These are phyloP conservation scores for Torymus aiolomorphi DNA, from an alignment of 2,888 invertebrate genomes.

Conservation along the genomic window DNA sequence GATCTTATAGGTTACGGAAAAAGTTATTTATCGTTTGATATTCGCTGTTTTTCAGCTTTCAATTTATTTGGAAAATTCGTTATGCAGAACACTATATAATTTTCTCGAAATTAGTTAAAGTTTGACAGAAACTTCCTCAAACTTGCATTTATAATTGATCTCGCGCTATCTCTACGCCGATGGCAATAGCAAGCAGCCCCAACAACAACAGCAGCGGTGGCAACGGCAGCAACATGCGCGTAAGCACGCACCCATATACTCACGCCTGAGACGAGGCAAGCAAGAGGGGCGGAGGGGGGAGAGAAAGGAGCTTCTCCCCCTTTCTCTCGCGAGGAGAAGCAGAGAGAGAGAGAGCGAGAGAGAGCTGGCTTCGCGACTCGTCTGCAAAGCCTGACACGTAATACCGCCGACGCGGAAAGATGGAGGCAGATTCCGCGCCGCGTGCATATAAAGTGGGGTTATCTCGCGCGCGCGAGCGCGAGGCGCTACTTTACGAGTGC, in stretches of 20 bases:
- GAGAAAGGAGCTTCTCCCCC: background rate
- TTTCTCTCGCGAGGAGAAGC: background rate
- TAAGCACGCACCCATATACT: too few species aligned
- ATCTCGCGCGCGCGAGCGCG: slow-evolving; percentile 57
- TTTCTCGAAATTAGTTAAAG: too few species aligned
- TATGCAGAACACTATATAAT: too few species aligned
- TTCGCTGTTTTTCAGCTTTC: too few species aligned
- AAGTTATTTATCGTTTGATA: too few species aligned
- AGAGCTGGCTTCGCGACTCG: slow-evolving; percentile 28
- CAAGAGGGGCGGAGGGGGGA: too few species aligned
- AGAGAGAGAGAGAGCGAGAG: background rate
- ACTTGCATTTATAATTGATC: slow-evolving; percentile 8
- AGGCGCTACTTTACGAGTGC: slow-evolving; percentile 57
- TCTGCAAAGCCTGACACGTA: slow-evolving; percentile 62
- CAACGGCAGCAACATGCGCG: too few species aligned
- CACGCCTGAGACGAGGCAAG: too few species aligned
- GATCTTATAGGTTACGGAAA: too few species aligned
- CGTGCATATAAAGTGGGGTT: slow-evolving; percentile 63
- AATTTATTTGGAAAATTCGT: too few species aligned
- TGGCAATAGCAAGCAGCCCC: background rate
- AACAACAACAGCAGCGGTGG: too few species aligned
- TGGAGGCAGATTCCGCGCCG: slow-evolving; percentile 60
- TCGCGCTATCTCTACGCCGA: background rate
- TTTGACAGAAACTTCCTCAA: slow-evolving; percentile 1
- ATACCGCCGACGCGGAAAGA: slow-evolving; percentile 61